These are phyloP conservation scores for Spilarctia lutea DNA, from an alignment of 2,888 invertebrate genomes.

Conservation along the genomic window DNA sequence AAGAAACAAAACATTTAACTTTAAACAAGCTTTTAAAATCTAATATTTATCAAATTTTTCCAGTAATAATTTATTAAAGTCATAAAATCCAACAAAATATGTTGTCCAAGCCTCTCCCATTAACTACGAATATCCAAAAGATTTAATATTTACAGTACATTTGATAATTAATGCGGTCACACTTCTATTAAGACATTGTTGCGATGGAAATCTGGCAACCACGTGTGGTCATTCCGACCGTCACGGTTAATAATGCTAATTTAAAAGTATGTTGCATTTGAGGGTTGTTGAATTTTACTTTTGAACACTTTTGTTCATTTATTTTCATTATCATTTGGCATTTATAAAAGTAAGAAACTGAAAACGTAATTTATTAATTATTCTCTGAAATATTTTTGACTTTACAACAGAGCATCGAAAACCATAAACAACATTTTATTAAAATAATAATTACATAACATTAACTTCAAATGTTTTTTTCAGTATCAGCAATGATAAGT, in stretches of 20 bases:
- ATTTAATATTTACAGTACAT: constrained; percentile 63
- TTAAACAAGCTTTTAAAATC: background rate
- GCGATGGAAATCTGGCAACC: constrained; percentile 63
- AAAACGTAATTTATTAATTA: background rate
- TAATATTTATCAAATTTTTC: background rate
- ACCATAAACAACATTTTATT: too few relatives aligned
- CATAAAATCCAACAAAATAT: constrained; percentile 40
- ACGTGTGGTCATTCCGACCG: constrained; percentile 70
- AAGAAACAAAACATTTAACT: background rate
- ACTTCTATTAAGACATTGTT: constrained; percentile 60
- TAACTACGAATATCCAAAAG: constrained; percentile 39
- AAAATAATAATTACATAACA: too few relatives aligned
- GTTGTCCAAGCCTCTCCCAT: constrained; percentile 30
- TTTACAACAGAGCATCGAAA: too few relatives aligned
- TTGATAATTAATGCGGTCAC: constrained; percentile 62
- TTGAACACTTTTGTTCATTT: background rate
- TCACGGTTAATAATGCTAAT: constrained; percentile 62
- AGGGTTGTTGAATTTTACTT: constrained; percentile 53
- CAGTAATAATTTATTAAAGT: background rate
- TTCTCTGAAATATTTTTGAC: too few relatives aligned
- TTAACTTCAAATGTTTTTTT: too few relatives aligned
- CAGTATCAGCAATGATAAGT: background rate
- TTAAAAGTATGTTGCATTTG: constrained; percentile 53
- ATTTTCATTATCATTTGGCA: background rate
- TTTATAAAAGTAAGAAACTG: background rate